Percentiles rank a stretch among this genome's conserved stretches.
phyloP scores from a whole-genome alignment of 2,113 vertebrate species.

The Egretta garzetta region DNA sequence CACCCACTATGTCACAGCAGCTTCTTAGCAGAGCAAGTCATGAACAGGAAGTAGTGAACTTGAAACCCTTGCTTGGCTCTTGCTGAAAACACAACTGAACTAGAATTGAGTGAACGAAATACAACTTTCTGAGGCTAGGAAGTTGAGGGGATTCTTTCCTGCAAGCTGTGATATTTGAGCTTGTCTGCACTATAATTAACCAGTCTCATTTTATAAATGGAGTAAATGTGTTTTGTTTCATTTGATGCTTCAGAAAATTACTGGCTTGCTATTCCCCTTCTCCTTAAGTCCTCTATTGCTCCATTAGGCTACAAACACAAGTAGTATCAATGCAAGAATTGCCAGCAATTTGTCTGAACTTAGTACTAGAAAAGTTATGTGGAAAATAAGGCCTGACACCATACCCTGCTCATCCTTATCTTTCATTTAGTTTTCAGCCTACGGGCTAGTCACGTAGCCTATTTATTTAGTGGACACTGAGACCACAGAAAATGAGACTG shows the following conservation, averaged over 20 bases:
- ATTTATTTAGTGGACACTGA: neutral
- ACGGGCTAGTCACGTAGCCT: neutral
- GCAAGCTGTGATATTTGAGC: fast-evolving
- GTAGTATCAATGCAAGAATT: neutral
- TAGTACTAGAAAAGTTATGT: neutral
- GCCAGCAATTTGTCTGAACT: neutral
- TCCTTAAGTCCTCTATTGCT: neutral
- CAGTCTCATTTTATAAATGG: neutral
- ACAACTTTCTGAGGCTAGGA: neutral
- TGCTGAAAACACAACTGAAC: neutral
- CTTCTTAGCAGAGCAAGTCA: neutral
- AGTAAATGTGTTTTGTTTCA: neutral
- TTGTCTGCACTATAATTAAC: neutral
- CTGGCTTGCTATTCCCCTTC: neutral
- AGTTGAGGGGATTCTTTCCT: neutral
- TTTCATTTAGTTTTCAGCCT: neutral
- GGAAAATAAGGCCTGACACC: neutral
- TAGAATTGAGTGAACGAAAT: neutral
- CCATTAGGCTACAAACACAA: neutral
- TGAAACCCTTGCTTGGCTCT: neutral
- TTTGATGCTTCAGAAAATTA: neutral
- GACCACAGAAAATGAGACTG: neutral
- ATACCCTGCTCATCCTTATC: neutral
- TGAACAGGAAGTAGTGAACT: neutral
- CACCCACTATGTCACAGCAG: neutral